Conservation (phyloP, 2,888 invertebrate genomes). For the Athrips mouffetella region DNA sequence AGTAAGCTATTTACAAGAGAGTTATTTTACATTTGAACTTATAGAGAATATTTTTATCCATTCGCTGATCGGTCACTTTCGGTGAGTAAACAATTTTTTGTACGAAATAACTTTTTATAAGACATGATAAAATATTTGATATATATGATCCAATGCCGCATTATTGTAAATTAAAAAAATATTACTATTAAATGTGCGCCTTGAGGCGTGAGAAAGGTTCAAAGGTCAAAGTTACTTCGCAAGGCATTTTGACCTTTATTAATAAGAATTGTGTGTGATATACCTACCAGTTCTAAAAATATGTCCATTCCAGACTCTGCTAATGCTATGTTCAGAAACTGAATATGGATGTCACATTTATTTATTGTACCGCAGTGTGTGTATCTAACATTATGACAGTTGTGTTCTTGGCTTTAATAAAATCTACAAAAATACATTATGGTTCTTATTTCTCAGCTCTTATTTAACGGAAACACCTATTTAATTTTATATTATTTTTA, state of each 20-base stretch:
- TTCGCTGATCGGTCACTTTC: conserved; percentile 11
- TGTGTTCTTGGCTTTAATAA: conserved; percentile 74
- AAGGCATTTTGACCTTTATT: too few species aligned
- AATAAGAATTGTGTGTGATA: neutral
- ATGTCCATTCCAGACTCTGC: conserved; percentile 5
- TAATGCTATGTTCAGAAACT: conserved; percentile 7
- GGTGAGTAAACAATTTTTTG: conserved; percentile 13
- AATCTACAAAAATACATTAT: conserved; percentile 44
- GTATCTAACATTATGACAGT: conserved; percentile 48
- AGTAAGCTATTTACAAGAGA: conserved; percentile 47
- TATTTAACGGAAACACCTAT: neutral
- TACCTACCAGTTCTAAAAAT: too few species aligned
- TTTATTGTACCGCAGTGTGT: conserved; percentile 34
- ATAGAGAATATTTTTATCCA: conserved; percentile 14
- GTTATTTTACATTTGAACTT: conserved; percentile 17
- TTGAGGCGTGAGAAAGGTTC: neutral
- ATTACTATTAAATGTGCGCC: neutral
- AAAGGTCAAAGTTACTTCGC: too few species aligned
- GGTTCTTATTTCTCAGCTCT: conserved; percentile 31
- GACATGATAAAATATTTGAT: neutral
- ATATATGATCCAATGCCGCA: neutral
- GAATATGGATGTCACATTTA: conserved; percentile 24
- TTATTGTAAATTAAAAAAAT: neutral
- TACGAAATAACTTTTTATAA: conserved; percentile 14
- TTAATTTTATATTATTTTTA: too few species aligned